Evolutionary conservation across 2,888 invertebrate genomes (phyloP), one percentile per base, ranked within the genome.

Genomic region (Petrophora chlorosata): DNA sequence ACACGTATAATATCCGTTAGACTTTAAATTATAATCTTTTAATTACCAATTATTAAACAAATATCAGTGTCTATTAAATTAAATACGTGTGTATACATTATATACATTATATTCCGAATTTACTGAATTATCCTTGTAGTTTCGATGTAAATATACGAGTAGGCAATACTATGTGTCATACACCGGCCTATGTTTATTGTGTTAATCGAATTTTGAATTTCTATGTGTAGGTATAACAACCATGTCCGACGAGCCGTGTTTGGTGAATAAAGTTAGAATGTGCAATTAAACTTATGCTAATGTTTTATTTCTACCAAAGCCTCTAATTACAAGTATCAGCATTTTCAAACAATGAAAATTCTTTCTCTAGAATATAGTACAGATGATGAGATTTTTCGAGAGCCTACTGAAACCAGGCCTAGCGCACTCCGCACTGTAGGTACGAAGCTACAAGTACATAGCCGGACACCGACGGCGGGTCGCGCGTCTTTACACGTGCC

Each of bases 251-350:
- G 41, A 53, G 45, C 41, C 58, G 63, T 66, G 67, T 65, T 62
- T 66, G 59, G 56, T 46, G 40, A 73, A 69, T 73, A 71, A 73
- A 74, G 47, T 47, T 69, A 72, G 68, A 68, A 69, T 74, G 71
- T 71, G 63, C 69, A 70, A 53, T 55, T 44, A 17, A 16, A 43
- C 42, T n/a, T 9, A 41, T 32, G 5, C 3, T 3, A 3, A 23
- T 7, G 29, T 61, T 57, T 66, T 36, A 38, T 60, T 42, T 34
- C n/a, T n/a, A n/a, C n/a, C n/a, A n/a, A n/a, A n/a, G n/a, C n/a
- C n/a, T n/a, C n/a, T n/a, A n/a, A n/a, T n/a, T n/a, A n/a, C n/a
- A n/a, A n/a, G n/a, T n/a, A n/a, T n/a, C n/a, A n/a, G n/a, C n/a
- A n/a, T n/a, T n/a, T n/a, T n/a, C n/a, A n/a, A n/a, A n/a, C n/a